Base-by-base conservation (phyloP, 2,888 invertebrate species). In the Polyommatus icarus region DNA sequence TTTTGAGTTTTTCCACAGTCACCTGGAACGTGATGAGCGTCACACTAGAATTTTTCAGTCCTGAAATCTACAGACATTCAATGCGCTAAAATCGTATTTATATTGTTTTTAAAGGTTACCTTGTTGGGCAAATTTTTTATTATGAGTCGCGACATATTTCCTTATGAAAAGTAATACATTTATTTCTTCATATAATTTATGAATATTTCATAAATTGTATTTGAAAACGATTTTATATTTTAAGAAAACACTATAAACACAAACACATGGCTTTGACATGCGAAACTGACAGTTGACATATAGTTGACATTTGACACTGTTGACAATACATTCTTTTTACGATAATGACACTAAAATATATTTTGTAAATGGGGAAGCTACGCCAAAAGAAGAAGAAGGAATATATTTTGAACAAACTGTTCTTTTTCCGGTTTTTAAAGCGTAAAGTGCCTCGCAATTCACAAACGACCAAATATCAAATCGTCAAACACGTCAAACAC, bases 121-220 rank as follows among this genome's bases (percentile, higher is more conserved):
- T 95, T 96, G 92, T 97, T 97, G 0, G 98, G 98, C 80, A 99
- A 94, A 94, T 98, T 98, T 91, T 98, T 98, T 0, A 99, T 95
- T 83, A 99, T 98, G 82, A 99, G 94, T 82, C 99, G 95, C 6
- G 98, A 98, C 97, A 97, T 97, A 81, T 76, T 57, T 61, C 77
- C 57, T 32, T 32, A 75, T 46, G 24, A 46, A 50, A 76, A 32
- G 8, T 59, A 18, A 50, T n/a, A 57, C 36, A 24, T n/a, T 18
- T 77, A 67, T 40, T 71, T 36, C 18, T 76, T 32, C 76, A 75
- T 46, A 77, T 73, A 61, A 71, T 61, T 57, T n/a, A 57, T 18
- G 0, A 24, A 8, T 67, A 46, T 46, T 46, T 12, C 3, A 10
- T 29, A 67, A 29, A 67, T 12, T 24, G 10, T 67, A 24, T 1